These are phyloP conservation scores for Danio choprae DNA, from an alignment of 2,797 vertebrate genomes.

Conservation along the genomic window DNA sequence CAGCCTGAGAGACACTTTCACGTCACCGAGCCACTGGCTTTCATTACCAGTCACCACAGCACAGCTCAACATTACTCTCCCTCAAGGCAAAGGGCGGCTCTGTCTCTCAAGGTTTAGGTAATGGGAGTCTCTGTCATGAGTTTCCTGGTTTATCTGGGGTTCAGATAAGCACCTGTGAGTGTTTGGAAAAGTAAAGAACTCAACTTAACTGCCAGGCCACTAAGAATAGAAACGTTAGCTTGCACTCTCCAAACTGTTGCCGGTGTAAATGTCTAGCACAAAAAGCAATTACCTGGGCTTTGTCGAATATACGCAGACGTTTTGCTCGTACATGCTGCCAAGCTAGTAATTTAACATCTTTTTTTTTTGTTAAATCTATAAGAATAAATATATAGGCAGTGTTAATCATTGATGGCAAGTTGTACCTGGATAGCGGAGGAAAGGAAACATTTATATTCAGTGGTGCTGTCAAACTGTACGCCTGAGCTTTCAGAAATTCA, in stretches of 20 bases:
- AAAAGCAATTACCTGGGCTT: conserved; percentile 40
- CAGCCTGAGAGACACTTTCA: conserved; percentile 33
- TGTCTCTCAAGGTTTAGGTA: conserved; percentile 47
- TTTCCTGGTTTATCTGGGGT: conserved; percentile 26
- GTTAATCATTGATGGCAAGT: conserved; percentile 28
- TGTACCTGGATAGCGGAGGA: not conserved
- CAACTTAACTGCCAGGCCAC: not conserved
- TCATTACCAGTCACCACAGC: conserved; percentile 39
- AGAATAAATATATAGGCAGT: not conserved
- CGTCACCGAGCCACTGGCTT: conserved; percentile 41
- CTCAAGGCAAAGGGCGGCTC: conserved; percentile 20
- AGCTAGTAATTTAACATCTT: conserved; percentile 18
- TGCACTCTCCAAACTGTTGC: not conserved
- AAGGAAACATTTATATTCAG: conserved; percentile 10
- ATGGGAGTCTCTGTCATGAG: conserved; percentile 23
- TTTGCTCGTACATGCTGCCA: conserved; percentile 31
- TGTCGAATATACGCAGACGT: conserved; percentile 34
- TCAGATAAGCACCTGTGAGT: conserved; percentile 39
- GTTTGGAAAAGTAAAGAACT: conserved; percentile 22
- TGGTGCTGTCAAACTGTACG: not conserved
- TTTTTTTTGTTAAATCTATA: too few relatives aligned
- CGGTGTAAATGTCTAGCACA: conserved; percentile 12
- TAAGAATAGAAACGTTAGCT: conserved; percentile 33
- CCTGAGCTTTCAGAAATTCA: not conserved
- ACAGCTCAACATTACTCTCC: conserved; percentile 41